Evolutionary conservation across 2,797 vertebrate genomes (phyloP).

Genomic region (Sardinella longiceps): DNA sequence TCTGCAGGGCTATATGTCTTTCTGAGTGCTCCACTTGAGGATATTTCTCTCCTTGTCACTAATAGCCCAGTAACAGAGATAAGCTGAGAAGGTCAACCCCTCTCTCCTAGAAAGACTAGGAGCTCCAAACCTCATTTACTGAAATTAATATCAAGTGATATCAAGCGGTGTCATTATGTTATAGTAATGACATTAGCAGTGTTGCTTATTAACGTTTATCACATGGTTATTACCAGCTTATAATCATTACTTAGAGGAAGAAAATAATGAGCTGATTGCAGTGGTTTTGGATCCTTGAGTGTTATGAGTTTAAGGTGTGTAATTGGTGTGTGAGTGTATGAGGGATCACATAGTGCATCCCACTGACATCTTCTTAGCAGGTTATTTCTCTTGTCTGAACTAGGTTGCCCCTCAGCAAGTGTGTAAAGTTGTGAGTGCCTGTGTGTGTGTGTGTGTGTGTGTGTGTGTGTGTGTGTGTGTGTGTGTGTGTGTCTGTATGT

Average conservation of each 20-base stretch:
- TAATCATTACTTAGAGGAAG: neutral
- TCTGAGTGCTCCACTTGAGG: constrained; percentile 4
- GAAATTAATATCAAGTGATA: constrained; percentile 6
- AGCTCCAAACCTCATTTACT: constrained; percentile 9
- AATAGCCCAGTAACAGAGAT: neutral
- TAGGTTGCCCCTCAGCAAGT: constrained; percentile 9
- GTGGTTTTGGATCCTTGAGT: neutral
- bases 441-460: constrained; percentile 3
- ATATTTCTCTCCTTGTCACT: constrained; percentile 26
- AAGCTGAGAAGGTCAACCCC: neutral
- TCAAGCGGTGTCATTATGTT: neutral
- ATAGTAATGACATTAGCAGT: constrained; percentile 3
- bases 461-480: constrained; percentile 13
- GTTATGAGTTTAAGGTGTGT: neutral
- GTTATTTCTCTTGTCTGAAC: neutral
- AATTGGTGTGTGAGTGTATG: neutral
- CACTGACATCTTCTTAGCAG: neutral
- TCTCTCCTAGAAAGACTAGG: neutral
- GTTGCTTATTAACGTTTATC: neutral
- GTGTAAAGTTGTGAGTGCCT: neutral
- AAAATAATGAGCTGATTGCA: neutral
- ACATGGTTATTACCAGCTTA: constrained; percentile 11
- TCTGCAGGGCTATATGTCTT: constrained; percentile 39
- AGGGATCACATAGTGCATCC: neutral
- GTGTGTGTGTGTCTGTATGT: constrained; percentile 46